Evolutionary conservation across 2,797 vertebrate genomes (phyloP), one percentile per base, ranked within the genome.

Genomic region (Danio tinwini): DNA sequence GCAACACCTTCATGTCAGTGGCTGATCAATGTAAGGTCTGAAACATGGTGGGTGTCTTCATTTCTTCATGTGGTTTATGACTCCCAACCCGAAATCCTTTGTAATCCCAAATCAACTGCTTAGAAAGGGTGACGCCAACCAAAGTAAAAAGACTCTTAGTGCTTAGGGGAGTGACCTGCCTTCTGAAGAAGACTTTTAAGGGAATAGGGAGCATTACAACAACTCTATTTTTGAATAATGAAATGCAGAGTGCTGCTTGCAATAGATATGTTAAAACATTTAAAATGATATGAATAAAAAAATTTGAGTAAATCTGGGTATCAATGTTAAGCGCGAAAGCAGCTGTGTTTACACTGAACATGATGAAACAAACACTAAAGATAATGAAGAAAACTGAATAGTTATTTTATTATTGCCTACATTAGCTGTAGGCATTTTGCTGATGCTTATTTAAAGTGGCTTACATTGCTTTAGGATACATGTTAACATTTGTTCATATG

Each of bases 21-120:
- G 45, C 50, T 49, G 14, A 44, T 14, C 56, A 8, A 58, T 40
- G 6, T 8, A 56, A 2, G 42, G 39, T 16, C 52, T 14, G 19
- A 58, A 65, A 58, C 19, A 39, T 17, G 1, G 19, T 3, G 50
- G 16, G n/a, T 13, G 12, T 45, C 5, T 29, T 45, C 4, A 42
- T 62, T 58, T 59, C 64, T 58, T 17, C 7, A 56, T 64, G 14
- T 47, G 49, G 6, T 77, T 69, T 68, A 42, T 69, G 40, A 74
- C 81, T 72, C 40, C 71, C 88, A 88, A 85, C 86, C 39, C 71
- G 73, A 90, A 93, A 92, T 93, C 89, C 88, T 84, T 80, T 83
- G 78, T 92, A 86, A 94, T 92, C 92, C 88, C 86, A 91, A 82
- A 91, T 89, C 82, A 88, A 86, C 90, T 84, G 87, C 88, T 94